phyloP scores from a whole-genome alignment of 2,113 vertebrate genomes.

The Crotophaga sulcirostris region DNA sequence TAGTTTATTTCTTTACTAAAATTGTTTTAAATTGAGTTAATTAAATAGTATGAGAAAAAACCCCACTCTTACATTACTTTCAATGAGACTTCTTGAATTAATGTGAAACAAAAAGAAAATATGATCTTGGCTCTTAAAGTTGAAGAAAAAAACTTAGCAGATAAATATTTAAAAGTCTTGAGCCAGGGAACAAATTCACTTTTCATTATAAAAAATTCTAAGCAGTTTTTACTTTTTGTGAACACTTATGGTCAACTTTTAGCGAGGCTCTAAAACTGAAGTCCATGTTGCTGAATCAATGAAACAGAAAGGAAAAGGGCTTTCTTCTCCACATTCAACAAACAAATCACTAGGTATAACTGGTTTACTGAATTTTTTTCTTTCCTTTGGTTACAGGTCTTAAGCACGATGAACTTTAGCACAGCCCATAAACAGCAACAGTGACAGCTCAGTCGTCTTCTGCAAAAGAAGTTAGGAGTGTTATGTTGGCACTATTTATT shows the following conservation, averaged over 20 bases:
- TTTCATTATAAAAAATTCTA: background rate
- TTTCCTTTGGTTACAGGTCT: slow-evolving; percentile 62
- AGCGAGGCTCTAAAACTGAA: background rate
- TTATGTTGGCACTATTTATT: background rate
- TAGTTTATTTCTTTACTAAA: background rate
- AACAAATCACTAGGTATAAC: background rate
- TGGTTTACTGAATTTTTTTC: background rate
- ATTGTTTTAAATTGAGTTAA: background rate
- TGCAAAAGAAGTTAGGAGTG: background rate
- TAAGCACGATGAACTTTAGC: slow-evolving; percentile 90
- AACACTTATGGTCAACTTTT: background rate
- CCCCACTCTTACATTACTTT: background rate
- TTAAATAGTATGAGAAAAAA: background rate
- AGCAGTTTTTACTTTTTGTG: background rate
- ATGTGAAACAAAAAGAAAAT: background rate
- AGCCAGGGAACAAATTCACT: background rate
- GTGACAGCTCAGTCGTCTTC: background rate
- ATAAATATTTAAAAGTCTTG: background rate
- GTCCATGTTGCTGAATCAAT: background rate
- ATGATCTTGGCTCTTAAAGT: background rate
- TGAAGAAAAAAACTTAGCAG: background rate
- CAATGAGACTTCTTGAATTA: background rate
- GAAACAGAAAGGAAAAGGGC: background rate
- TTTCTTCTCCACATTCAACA: background rate
- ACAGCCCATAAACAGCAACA: background rate